These are phyloP conservation scores for Isaurus tuberculatus DNA, from an alignment of 92 coral and sea anemone species.

Conservation along the genomic window DNA sequence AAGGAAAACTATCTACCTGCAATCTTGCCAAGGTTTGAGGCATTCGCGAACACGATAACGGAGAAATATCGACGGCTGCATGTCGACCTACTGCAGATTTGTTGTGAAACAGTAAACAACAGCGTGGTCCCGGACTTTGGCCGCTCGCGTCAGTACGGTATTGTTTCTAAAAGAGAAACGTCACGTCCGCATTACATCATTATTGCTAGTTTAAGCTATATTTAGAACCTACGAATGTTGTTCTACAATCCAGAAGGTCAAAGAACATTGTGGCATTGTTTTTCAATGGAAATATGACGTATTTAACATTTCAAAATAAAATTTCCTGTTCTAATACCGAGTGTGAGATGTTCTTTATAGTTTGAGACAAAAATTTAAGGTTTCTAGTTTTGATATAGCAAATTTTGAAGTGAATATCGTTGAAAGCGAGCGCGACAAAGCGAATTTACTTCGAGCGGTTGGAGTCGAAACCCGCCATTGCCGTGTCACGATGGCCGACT, in stretches of 20 bases:
- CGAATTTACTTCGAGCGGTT: background rate
- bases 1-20: constrained; percentile 14
- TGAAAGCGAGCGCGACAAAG: constrained; percentile 1
- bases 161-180: constrained; percentile 15
- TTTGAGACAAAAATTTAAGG: constrained; percentile 1
- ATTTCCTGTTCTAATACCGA: constrained; percentile 3
- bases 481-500: constrained; percentile 1
- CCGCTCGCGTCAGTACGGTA: constrained; percentile 7
- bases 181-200: constrained; percentile 24
- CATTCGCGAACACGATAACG: background rate
- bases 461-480: background rate
- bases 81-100: background rate
- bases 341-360: background rate
- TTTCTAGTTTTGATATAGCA: background rate
- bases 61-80: constrained; percentile 5
- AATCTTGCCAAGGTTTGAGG: constrained; percentile 1
- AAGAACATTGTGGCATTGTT: constrained; percentile 3
- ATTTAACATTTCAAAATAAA: background rate
- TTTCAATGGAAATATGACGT: constrained; percentile 2
- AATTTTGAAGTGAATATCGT: background rate
- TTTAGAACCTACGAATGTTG: constrained; percentile 14
- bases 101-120: background rate
- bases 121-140: background rate
- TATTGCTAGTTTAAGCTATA: constrained; percentile 20
- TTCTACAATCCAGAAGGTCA: constrained; percentile 3